A percentile compares a stretch with the other conserved stretches of the same genome.
phyloP scores from a whole-genome alignment of 2,888 invertebrate genomes.

The Drosophila austrosaltans region DNA sequence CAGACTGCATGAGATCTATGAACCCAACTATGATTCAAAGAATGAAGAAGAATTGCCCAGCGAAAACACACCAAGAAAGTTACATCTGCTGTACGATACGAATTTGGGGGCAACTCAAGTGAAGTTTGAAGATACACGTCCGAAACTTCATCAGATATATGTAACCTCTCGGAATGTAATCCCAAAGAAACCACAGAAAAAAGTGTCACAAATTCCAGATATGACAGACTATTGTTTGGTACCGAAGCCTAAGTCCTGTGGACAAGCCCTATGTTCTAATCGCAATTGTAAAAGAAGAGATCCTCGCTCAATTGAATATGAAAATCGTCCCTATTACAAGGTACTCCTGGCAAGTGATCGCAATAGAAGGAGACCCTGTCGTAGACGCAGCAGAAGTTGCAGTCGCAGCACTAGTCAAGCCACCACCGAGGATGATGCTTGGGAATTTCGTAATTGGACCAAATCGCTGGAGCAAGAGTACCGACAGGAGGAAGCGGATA shows the following conservation, averaged over 20 bases:
- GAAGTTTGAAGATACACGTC: neutral
- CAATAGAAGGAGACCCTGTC: neutral
- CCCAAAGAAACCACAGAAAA: neutral
- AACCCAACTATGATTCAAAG: neutral
- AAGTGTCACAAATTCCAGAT: neutral
- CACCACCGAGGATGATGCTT: neutral
- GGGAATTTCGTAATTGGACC: neutral
- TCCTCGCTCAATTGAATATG: slow-evolving; percentile 13
- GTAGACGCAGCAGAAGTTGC: neutral
- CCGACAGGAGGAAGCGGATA: neutral
- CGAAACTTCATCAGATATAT: slow-evolving; percentile 13
- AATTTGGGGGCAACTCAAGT: neutral
- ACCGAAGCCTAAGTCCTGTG: neutral
- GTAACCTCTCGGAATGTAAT: neutral
- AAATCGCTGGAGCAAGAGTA: neutral
- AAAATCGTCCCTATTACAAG: slow-evolving; percentile 22
- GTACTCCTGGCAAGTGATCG: slow-evolving; percentile 3
- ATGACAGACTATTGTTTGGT: neutral
- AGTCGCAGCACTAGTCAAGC: neutral
- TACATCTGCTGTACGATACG: slow-evolving; percentile 1
- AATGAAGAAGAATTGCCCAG: neutral
- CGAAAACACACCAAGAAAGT: neutral
- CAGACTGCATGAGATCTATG: neutral
- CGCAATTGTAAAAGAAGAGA: neutral
- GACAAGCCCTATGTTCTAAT: neutral